A percentile compares a stretch with the other conserved stretches of the same genome.
phyloP scores from a whole-genome alignment of 2,888 invertebrate species.

The Herminia tarsipennalis region DNA sequence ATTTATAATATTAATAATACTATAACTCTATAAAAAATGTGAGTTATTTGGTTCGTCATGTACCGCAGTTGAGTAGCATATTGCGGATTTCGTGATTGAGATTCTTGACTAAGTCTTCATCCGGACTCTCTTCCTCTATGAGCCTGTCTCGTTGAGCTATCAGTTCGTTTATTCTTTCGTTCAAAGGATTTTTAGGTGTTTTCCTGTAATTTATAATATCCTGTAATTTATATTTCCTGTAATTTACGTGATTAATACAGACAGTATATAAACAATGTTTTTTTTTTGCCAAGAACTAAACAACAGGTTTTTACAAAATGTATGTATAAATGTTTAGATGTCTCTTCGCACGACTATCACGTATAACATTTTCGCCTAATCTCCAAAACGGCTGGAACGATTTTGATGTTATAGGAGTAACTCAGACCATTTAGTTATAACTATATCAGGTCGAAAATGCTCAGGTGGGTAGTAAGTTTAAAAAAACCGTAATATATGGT shows the following conservation, averaged over 20 bases:
- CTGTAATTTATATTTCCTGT: too few species aligned
- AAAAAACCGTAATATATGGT: too few species aligned
- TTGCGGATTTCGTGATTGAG: conserved; percentile 82
- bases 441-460: too few species aligned
- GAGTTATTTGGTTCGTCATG: conserved; percentile 54
- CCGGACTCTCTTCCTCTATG: conserved; percentile 74
- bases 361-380: too few species aligned
- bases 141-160: conserved; percentile 80
- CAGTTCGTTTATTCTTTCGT: conserved; percentile 73
- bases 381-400: too few species aligned
- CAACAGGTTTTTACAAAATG: neutral
- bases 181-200: conserved; percentile 62
- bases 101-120: conserved; percentile 75
- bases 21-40: too few species aligned
- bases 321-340: neutral
- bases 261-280: too few species aligned
- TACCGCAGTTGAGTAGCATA: conserved; percentile 74
- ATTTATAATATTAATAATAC: too few species aligned
- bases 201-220: conserved; percentile 49
- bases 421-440: too few species aligned
- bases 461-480: too few species aligned
- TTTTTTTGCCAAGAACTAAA: neutral
- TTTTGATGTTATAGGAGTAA: too few species aligned
- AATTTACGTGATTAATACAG: too few species aligned
- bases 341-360: neutral